Evolutionary conservation across 1,140 invertebrate genomes (phyloP).

Genomic region (Dinothrombium tinctorium): DNA sequence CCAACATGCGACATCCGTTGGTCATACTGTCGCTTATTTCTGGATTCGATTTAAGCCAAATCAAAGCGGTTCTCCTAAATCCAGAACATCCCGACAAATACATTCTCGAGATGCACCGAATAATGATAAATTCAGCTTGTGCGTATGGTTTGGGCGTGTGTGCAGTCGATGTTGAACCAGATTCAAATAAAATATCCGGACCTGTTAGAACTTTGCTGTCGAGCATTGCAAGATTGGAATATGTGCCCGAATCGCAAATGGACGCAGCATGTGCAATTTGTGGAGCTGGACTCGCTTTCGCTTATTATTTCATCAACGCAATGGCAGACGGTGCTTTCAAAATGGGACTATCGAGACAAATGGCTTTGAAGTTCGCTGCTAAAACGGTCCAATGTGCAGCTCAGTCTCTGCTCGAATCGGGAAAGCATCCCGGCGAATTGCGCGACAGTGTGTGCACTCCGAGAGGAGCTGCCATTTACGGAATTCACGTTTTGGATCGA

Average conservation of each 20-base stretch:
- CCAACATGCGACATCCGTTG: slow-evolving; percentile 3
- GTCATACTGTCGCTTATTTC: slow-evolving; percentile 9
- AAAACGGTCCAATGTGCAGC: slow-evolving; percentile 26
- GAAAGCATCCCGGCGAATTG: slow-evolving; percentile 26
- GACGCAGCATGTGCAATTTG: slow-evolving; percentile 10
- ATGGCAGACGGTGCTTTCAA: slow-evolving; percentile 36
- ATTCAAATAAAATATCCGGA: slow-evolving; percentile 7
- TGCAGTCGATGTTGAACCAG: slow-evolving; percentile 10
- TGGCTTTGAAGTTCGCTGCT: slow-evolving; percentile 30
- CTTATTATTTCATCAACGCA: slow-evolving; percentile 18
- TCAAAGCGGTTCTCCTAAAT: slow-evolving; percentile 9
- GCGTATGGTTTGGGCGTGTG: slow-evolving; percentile 11
- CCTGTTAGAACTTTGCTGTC: slow-evolving; percentile 6
- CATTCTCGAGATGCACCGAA: slow-evolving; percentile 11
- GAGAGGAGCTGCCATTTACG: slow-evolving; percentile 51
- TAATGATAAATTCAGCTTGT: slow-evolving; percentile 10
- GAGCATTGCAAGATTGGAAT: slow-evolving; percentile 7
- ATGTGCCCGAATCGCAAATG: slow-evolving; percentile 12
- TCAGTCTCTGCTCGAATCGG: slow-evolving; percentile 32
- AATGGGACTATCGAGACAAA: slow-evolving; percentile 30
- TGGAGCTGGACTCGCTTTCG: slow-evolving; percentile 11
- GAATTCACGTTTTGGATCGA: slow-evolving; percentile 57
- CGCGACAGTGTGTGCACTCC: slow-evolving; percentile 31
- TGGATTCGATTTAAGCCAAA: slow-evolving; percentile 7
- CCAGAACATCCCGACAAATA: slow-evolving; percentile 14